Base-by-base conservation (phyloP, 2,888 invertebrate species). In the Erpobdella octoculata region DNA sequence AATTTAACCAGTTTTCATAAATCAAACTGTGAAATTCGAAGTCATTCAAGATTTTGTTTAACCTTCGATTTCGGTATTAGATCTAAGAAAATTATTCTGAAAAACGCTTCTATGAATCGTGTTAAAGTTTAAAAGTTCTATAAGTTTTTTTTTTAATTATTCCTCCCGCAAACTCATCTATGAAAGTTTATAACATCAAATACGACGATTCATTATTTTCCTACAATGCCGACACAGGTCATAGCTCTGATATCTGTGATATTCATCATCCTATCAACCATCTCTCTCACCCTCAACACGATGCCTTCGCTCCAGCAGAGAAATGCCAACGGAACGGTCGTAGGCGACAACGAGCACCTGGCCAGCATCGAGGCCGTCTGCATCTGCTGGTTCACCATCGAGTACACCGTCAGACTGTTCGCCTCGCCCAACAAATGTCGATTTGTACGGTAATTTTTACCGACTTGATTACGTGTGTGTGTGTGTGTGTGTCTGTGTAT, bases 361-460 rank as follows among this genome's bases (percentile, higher is more conserved):
- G 93, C 93, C 84, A 92, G 93, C 89, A 92, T 97, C 82, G 97
- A 97, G 86, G 94, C 94, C 79, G 92, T 53, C 36, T 36, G 96
- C 88, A 97, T 96, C 86, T 93, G 94, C 80, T 97, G 96, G 96
- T 97, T 97, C 87, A 97, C 97, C 78, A 88, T 96, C 84, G 98
- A 98, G 86, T 98, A 96, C 87, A 89, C 90, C 82, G 87, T 92
- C 81, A 89, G 97, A 83, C 94, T 97, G 87, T 92, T 93, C 88
- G 94, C 95, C 81, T 93, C 95, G 80, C 97, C 97, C 83, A 93
- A 94, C 87, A 97, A 96, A 86, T 95, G 95, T 94, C 94, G 95
- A 86, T 97, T 97, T 88, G 61, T 69, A 31, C 28, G 36, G 69
- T 69, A n/a, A n/a, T n/a, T n/a, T n/a, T n/a, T n/a, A n/a, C n/a